Evolutionary conservation across 2,888 invertebrate genomes (phyloP).

Genomic region (Parochlus steinenii): DNA sequence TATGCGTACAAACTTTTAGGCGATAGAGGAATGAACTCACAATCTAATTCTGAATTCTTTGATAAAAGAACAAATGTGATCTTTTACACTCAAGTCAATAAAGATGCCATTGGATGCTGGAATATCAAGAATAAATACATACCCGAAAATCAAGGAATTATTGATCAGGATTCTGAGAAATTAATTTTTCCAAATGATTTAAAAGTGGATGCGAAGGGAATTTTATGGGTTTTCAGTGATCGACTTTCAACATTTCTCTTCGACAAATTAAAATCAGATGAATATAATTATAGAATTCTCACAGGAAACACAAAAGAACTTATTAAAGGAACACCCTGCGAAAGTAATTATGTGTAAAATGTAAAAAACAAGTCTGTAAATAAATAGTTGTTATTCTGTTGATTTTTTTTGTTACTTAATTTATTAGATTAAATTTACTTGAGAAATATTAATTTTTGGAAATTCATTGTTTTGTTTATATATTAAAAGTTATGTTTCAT

Average conservation of each 20-base stretch:
- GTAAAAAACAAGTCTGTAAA: too few relatives aligned
- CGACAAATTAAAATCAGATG: conserved; percentile 42
- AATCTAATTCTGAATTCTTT: conserved; percentile 56
- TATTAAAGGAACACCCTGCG: conserved; percentile 28
- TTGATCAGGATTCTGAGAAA: conserved; percentile 47
- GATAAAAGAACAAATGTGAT: conserved; percentile 50
- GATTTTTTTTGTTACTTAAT: too few relatives aligned
- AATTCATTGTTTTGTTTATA: too few relatives aligned
- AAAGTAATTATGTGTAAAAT: too few relatives aligned
- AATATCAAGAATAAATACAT: conserved; percentile 47
- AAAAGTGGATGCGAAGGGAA: conserved; percentile 44
- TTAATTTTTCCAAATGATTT: conserved; percentile 66
- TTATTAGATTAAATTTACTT: too few relatives aligned
- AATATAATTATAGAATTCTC: conserved; percentile 43
- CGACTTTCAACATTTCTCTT: conserved; percentile 57
- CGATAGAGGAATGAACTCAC: conserved; percentile 53
- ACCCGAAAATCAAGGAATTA: conserved; percentile 45
- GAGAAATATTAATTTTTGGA: too few relatives aligned
- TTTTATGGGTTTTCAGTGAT: conserved; percentile 62
- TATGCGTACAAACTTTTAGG: conserved; percentile 55
- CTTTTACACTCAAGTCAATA: conserved; percentile 58
- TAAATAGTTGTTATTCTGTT: too few relatives aligned
- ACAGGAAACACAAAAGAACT: conserved; percentile 25
- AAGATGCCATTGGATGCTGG: conserved; percentile 68
- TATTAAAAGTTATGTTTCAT: too few relatives aligned